Conservation (phyloP, 2,888 invertebrate genomes). For the Drosophila koepferae region DNA sequence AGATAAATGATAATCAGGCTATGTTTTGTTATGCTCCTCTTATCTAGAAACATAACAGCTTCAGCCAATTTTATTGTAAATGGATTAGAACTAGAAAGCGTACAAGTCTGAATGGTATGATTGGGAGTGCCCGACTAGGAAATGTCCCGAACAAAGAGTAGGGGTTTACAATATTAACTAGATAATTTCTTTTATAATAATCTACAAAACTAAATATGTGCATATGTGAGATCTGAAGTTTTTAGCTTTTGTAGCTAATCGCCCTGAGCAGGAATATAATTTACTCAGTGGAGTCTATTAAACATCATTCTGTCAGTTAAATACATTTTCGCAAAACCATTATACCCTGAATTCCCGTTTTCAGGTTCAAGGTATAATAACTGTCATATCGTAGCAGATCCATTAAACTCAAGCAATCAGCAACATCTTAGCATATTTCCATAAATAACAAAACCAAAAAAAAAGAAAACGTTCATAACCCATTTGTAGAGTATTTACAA, state of each 20-base stretch:
- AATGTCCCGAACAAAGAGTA: background rate
- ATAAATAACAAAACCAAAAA: background rate
- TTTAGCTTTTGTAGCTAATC: background rate
- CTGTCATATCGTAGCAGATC: slow-evolving; percentile 25
- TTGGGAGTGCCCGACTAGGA: background rate
- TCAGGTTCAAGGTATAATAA: background rate
- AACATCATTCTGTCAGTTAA: background rate
- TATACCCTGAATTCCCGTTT: background rate
- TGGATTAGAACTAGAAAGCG: slow-evolving; percentile 20
- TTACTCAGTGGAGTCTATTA: background rate
- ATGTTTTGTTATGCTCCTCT: background rate
- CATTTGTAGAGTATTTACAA: slow-evolving; percentile 49
- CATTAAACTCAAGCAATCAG: slow-evolving; percentile 27
- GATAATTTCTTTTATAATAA: too few species aligned
- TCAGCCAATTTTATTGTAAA: slow-evolving; percentile 21
- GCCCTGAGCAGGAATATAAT: background rate
- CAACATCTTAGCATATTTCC: slow-evolving; percentile 22
- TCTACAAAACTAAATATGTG: too few species aligned
- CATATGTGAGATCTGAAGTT: too few species aligned
- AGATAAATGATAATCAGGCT: slow-evolving; percentile 5
- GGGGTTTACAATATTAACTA: too few species aligned
- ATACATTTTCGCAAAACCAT: background rate
- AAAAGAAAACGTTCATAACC: slow-evolving; percentile 32
- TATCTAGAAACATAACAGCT: slow-evolving; percentile 19
- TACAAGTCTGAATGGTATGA: too few species aligned